Percentiles rank a stretch among this genome's conserved stretches.
Evolutionary conservation across 1,140 invertebrate genomes (phyloP).

Genomic region (Hylyphantes graminicola): DNA sequence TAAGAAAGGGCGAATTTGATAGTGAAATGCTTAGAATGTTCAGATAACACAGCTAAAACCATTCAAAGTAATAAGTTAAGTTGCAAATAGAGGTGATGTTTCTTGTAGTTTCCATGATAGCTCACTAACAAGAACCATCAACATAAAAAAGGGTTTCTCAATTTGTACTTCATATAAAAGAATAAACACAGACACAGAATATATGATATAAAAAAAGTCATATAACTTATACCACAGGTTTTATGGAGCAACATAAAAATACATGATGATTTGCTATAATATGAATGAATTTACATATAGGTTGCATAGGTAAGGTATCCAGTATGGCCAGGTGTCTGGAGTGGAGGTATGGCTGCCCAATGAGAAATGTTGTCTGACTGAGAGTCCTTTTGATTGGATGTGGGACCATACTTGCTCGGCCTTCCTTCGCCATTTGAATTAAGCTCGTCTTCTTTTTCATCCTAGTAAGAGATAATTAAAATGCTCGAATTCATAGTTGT

Average conservation of each 20-base stretch:
- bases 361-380: slow-evolving; percentile 62
- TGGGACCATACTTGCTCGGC: not conserved
- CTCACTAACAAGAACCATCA: too few species aligned
- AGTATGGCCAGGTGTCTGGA: slow-evolving; percentile 86
- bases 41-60: too few species aligned
- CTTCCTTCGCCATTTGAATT: not conserved
- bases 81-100: too few species aligned
- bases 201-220: too few species aligned
- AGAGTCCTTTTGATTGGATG: slow-evolving; percentile 8
- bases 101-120: too few species aligned
- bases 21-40: too few species aligned
- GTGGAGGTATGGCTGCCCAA: slow-evolving; percentile 77
- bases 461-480: not conserved
- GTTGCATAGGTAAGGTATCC: slow-evolving; percentile 94
- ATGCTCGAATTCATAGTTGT: too few species aligned
- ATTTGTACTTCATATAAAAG: too few species aligned
- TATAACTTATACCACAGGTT: not conserved
- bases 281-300: slow-evolving; percentile 65
- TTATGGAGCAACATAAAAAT: not conserved
- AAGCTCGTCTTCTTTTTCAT: not conserved
- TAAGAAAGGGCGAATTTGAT: too few species aligned
- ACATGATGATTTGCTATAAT: not conserved
- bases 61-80: too few species aligned
- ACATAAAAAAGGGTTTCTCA: too few species aligned
- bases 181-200: too few species aligned